Conservation (phyloP, 2,797 vertebrate genomes). For the Ctenosaura bakeri region DNA sequence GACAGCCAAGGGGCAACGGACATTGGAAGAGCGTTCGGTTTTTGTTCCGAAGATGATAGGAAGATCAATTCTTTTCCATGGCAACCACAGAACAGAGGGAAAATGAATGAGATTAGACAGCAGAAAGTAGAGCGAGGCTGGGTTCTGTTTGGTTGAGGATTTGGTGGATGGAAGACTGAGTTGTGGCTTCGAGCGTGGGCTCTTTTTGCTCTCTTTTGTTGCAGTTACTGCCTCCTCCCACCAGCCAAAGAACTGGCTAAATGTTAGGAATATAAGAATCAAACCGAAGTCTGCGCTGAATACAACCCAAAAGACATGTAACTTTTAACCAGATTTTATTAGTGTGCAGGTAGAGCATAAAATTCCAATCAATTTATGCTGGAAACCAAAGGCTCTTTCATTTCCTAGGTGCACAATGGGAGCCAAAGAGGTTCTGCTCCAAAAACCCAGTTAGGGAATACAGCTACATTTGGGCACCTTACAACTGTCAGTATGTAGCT, state of each 20-base stretch:
- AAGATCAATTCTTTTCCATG: slow-evolving; percentile 13
- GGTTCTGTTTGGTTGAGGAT: background rate
- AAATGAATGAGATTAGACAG: background rate
- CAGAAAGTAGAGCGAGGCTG: background rate
- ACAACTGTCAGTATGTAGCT: no score
- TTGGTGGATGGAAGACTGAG: background rate
- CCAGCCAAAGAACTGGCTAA: no score
- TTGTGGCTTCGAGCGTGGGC: no score
- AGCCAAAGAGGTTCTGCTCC: no score
- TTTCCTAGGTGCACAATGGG: no score
- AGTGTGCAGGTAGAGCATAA: no score
- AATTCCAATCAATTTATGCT: no score
- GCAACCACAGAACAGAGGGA: background rate
- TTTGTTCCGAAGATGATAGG: background rate
- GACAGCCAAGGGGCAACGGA: slow-evolving; percentile 1
- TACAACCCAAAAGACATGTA: background rate
- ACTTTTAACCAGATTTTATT: background rate
- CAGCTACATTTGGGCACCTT: no score
- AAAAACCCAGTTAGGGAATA: no score
- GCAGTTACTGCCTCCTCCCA: background rate
- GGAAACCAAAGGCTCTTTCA: no score
- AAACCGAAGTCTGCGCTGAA: no score
- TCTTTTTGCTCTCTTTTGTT: background rate
- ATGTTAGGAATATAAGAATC: no score
- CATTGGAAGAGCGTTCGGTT: background rate